Conservation (phyloP, 2,888 invertebrate genomes). For the Fabriciana adippe region DNA sequence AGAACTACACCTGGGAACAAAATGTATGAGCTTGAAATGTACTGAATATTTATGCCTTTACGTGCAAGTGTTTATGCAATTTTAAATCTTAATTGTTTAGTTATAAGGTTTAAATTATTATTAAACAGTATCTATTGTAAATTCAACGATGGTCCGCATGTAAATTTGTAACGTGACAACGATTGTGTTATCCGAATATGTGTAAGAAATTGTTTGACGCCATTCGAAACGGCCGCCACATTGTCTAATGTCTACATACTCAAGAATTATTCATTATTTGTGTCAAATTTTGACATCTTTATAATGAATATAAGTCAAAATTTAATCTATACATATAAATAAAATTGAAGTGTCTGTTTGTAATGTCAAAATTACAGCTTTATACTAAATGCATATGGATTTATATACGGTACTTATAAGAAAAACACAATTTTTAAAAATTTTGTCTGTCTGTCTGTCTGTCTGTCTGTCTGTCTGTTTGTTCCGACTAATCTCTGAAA, state of each 20-base stretch:
- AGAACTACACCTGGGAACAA: conserved; percentile 23
- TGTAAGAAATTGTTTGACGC: conserved; percentile 32
- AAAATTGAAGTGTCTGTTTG: too few species aligned
- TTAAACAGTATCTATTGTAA: background rate
- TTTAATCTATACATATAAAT: too few species aligned
- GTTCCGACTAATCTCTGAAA: too few species aligned
- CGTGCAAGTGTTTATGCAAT: background rate
- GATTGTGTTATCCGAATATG: conserved; percentile 21
- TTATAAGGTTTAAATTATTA: conserved; percentile 7
- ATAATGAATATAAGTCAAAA: too few species aligned
- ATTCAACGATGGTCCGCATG: conserved; percentile 21
- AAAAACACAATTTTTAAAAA: too few species aligned
- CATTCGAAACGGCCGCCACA: conserved; percentile 27
- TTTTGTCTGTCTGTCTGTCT: too few species aligned
- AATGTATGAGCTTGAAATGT: conserved; percentile 20
- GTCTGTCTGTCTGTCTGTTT: too few species aligned
- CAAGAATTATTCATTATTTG: background rate
- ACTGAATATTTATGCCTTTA: conserved; percentile 25
- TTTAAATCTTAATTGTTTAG: background rate
- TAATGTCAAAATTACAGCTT: too few species aligned
- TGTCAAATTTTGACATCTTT: conserved; percentile 8
- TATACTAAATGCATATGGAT: too few species aligned
- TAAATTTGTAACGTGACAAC: conserved; percentile 28
- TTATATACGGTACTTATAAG: too few species aligned
- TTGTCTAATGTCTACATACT: conserved; percentile 19